phyloP scores from a whole-genome alignment of 2,888 invertebrate species.

The Asteroscopus sphinx region DNA sequence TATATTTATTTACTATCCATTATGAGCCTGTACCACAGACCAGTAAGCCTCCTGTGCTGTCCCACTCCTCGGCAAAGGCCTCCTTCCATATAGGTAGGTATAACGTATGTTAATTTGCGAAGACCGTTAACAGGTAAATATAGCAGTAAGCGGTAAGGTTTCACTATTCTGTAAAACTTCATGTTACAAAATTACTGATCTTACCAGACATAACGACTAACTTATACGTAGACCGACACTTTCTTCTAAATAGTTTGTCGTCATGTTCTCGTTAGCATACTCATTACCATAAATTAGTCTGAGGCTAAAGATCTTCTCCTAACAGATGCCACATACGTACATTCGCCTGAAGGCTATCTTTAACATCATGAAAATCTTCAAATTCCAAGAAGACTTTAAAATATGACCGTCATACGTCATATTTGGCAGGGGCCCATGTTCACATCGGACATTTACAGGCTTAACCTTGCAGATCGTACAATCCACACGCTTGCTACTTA shows the following conservation, averaged over 20 bases:
- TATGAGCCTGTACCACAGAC: too few species aligned
- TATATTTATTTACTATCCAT: too few species aligned
- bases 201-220: slow-evolving; percentile 2
- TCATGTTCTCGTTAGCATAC: slow-evolving; percentile 10
- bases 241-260: slow-evolving; percentile 9
- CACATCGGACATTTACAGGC: not conserved
- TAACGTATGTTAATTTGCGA: too few species aligned
- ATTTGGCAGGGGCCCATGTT: not conserved
- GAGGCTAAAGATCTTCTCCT: slow-evolving; percentile 4
- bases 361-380: too few species aligned
- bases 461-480: too few species aligned
- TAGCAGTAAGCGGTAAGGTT: not conserved
- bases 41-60: too few species aligned
- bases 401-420: too few species aligned
- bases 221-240: slow-evolving; percentile 2
- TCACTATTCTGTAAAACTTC: slow-evolving; percentile 3
- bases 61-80: too few species aligned
- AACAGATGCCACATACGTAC: not conserved
- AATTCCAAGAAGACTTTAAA: too few species aligned
- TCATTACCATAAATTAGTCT: slow-evolving; percentile 31
- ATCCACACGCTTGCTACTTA: too few species aligned
- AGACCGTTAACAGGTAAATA: slow-evolving; percentile 4
- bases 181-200: slow-evolving; percentile 2
- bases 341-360: too few species aligned
- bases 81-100: too few species aligned